Base-by-base conservation (phyloP, 2,113 vertebrate genomes). In the Aix galericulata region DNA sequence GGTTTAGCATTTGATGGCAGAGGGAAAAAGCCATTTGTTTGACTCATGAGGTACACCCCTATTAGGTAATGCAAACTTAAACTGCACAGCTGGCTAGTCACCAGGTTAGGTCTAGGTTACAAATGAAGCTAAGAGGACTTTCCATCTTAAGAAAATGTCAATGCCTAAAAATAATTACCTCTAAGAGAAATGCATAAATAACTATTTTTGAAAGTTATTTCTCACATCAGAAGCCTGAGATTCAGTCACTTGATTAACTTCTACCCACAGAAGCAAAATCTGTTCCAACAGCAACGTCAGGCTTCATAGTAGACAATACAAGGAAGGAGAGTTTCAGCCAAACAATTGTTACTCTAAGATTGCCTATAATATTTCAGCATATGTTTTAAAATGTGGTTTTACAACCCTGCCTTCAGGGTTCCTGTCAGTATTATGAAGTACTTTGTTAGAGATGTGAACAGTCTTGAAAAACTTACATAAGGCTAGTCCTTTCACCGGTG, bases 11-110 rank as follows among this genome's bases (percentile, higher is more conserved):
- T 91, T 96, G 91, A 96, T 95, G 89, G 87, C 92, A 96, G 73
- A 96, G 23, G 40, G 71, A 78, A 78, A 94, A 87, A 38, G 25
- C 44, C 56, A 76, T 97, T 96, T 97, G 80, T 97, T 97, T 96
- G 87, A 97, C 92, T 97, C 82, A 97, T 36, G 52, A 94, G 87
- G 60, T 81, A 90, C 73, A 95, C 53, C 84, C 84, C 85, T 93
- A 95, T 91, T 96, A 97, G 93, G 84, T 73, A 82, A 63, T 89
- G 96, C 88, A 96, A 97, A 93, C 82, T 91, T 48, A 80, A 89
- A 96, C 96, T 96, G 91, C 87, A 95, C 91, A 90, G 38, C 82
- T 91, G 94, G 80, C 94, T 90, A 92, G 69, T 76, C 88, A 90
- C 93, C 93, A 92, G 86, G 18, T 69, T 32, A 52, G 58, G 64